These are phyloP conservation scores for Teleiodes luculella DNA, from an alignment of 2,888 invertebrate genomes.

Conservation along the genomic window DNA sequence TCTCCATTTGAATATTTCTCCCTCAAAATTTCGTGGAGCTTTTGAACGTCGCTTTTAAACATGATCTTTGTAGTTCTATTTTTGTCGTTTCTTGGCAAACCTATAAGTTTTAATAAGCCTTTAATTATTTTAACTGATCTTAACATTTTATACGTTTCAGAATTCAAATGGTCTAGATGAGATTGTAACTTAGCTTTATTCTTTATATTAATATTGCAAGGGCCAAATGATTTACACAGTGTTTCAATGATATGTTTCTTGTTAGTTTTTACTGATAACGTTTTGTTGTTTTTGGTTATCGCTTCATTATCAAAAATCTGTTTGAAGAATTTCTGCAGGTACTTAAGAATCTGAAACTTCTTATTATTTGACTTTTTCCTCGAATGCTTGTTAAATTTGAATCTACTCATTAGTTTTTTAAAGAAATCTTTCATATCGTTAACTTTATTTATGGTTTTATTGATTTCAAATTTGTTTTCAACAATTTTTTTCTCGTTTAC, in stretches of 20 bases:
- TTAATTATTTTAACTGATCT: conserved; percentile 52
- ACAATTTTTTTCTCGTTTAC: conserved; percentile 14
- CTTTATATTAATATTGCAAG: conserved; percentile 37
- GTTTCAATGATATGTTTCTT: conserved; percentile 40
- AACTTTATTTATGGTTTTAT: conserved; percentile 18
- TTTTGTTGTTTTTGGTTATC: conserved; percentile 22
- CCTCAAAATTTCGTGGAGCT: conserved; percentile 45
- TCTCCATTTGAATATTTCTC: conserved; percentile 26
- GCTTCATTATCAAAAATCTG: conserved; percentile 37
- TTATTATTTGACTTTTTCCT: conserved; percentile 24
- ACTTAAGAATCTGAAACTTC: conserved; percentile 38
- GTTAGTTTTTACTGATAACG: conserved; percentile 23
- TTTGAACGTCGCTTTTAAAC: conserved; percentile 37
- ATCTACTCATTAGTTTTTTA: conserved; percentile 25
- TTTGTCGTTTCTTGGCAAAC: conserved; percentile 26
- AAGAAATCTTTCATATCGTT: conserved; percentile 27
- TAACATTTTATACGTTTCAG: conserved; percentile 46
- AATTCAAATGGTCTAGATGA: conserved; percentile 45
- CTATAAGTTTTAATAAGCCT: conserved; percentile 42
- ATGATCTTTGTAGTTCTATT: conserved; percentile 16
- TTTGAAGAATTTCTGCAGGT: conserved; percentile 48
- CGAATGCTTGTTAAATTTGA: conserved; percentile 26
- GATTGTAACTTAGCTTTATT: conserved; percentile 36
- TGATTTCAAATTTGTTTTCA: background rate
- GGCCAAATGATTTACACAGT: conserved; percentile 45